Conservation (phyloP, 2,888 invertebrate species). For the Chromoteleia sp. region DNA sequence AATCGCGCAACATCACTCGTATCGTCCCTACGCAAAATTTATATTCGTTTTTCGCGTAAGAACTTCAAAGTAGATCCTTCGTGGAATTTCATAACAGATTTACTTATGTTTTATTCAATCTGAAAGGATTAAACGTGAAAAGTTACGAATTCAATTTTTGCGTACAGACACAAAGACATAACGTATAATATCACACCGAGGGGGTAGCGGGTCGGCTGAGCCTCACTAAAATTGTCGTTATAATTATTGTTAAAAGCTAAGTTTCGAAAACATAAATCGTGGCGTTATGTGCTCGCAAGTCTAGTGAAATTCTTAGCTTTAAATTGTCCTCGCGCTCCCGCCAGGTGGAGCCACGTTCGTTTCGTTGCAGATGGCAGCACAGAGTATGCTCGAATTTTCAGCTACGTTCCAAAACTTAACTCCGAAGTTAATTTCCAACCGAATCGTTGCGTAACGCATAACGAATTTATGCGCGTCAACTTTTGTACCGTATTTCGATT, state of each 20-base stretch:
- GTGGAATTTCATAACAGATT: too few relatives aligned
- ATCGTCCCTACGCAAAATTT: too few relatives aligned
- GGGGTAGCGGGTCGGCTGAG: slow-evolving; percentile 59
- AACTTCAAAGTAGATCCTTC: too few relatives aligned
- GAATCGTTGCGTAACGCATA: too few relatives aligned
- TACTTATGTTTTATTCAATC: too few relatives aligned
- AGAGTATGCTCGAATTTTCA: neutral
- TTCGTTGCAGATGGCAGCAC: slow-evolving; percentile 34
- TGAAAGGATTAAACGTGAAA: too few relatives aligned
- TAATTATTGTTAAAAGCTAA: slow-evolving; percentile 59
- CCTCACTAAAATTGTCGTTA: slow-evolving; percentile 46
- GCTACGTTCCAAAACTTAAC: slow-evolving; percentile 3
- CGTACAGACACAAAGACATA: too few relatives aligned
- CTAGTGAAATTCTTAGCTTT: slow-evolving; percentile 70
- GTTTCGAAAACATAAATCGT: slow-evolving; percentile 49
- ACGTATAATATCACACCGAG: too few relatives aligned
- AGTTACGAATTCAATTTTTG: too few relatives aligned
- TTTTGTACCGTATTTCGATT: neutral
- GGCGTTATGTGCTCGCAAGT: slow-evolving; percentile 51
- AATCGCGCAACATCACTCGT: too few relatives aligned
- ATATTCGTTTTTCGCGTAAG: too few relatives aligned
- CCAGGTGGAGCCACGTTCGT: slow-evolving; percentile 39
- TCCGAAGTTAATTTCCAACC: neutral
- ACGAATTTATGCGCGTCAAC: too few relatives aligned
- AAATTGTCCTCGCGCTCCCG: slow-evolving; percentile 56